phyloP scores from a whole-genome alignment of 2,888 invertebrate species.

The Tanypteryx hageni region DNA sequence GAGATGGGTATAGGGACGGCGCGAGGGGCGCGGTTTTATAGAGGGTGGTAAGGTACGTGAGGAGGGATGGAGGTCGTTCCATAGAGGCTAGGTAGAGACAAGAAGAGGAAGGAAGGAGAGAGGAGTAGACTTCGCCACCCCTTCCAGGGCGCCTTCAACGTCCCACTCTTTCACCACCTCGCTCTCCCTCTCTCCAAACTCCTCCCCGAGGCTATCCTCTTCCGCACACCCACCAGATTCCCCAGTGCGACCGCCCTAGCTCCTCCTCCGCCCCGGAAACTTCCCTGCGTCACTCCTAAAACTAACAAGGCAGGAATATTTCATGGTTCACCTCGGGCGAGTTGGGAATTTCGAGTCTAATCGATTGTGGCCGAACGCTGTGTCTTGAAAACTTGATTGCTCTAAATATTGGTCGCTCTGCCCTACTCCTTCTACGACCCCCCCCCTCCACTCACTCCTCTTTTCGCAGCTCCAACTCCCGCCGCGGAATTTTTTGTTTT shows the following conservation, averaged over 20 bases:
- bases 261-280: background rate
- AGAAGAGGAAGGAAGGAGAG: too few species aligned
- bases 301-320: conserved; percentile 10
- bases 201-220: background rate
- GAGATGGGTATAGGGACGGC: background rate
- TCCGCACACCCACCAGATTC: background rate
- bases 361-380: background rate
- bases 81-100: too few species aligned
- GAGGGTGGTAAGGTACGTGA: too few species aligned
- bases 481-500: too few species aligned
- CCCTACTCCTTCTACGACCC: background rate
- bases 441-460: too few species aligned
- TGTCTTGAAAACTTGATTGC: background rate
- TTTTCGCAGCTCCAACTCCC: too few species aligned
- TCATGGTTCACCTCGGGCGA: background rate
- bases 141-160: background rate
- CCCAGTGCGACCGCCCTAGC: background rate
- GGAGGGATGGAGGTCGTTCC: too few species aligned
- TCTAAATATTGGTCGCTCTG: background rate
- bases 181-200: background rate
- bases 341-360: background rate
- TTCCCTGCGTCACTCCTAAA: background rate
- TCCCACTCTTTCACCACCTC: background rate
- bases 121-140: background rate
- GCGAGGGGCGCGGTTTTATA: background rate